Evolutionary conservation across 2,113 vertebrate genomes (phyloP).

Genomic region (Silurus asotus): DNA sequence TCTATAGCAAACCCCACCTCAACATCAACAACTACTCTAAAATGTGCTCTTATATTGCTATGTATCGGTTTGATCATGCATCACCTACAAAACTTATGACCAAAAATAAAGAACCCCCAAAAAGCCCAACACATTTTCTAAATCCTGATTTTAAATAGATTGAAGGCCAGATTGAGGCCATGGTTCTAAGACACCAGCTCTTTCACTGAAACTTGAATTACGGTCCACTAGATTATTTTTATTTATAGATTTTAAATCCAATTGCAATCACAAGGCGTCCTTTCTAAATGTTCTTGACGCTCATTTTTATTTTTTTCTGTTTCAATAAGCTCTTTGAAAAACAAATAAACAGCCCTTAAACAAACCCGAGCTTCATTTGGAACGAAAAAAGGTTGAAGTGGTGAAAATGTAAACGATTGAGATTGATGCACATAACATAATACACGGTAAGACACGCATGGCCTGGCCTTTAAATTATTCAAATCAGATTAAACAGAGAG

Average conservation of each 20-base stretch:
- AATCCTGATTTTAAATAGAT: no score
- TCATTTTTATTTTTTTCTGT: not conserved
- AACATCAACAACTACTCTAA: not conserved
- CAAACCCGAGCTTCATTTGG: constrained; percentile 29
- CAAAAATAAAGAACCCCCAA: not conserved
- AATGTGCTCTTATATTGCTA: not conserved
- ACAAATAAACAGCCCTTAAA: constrained; percentile 28
- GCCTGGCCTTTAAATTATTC: constrained; percentile 34
- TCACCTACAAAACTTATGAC: not conserved
- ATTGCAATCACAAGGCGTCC: not conserved
- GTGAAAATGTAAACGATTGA: constrained; percentile 24
- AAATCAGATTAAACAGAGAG: constrained; percentile 42
- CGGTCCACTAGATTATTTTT: not conserved
- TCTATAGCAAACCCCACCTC: no score
- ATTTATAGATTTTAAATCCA: not conserved
- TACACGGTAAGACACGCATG: not conserved
- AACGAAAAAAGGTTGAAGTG: constrained; percentile 31
- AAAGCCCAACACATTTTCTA: no score
- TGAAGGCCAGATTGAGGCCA: no score
- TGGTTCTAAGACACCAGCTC: not conserved
- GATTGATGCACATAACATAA: not conserved
- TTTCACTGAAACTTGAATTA: not conserved
- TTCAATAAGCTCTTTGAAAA: not conserved
- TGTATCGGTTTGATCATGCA: not conserved
- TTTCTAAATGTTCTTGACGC: not conserved